Evolutionary conservation across 2,797 vertebrate species (phyloP).

Genomic region (Knipowitschia caucasica): DNA sequence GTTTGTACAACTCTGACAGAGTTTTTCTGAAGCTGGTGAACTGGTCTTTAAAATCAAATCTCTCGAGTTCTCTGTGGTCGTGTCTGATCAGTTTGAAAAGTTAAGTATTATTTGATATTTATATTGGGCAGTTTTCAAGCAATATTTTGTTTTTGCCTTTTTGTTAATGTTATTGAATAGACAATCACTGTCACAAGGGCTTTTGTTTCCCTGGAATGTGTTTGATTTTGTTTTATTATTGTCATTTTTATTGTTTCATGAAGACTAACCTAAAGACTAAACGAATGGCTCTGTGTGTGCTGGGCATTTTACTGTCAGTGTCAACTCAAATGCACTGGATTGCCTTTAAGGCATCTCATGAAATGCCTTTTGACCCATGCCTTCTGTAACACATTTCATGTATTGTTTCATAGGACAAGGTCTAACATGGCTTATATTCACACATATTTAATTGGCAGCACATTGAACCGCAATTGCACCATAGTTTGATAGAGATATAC

Average conservation of each 20-base stretch:
- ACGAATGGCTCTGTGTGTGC: constrained; percentile 72
- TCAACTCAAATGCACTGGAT: constrained; percentile 75
- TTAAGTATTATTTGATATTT: constrained; percentile 52
- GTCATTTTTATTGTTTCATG: constrained; percentile 43
- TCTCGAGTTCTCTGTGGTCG: constrained; percentile 49
- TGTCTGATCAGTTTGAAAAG: constrained; percentile 49
- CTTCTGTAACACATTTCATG: constrained; percentile 71
- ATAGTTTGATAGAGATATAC: constrained; percentile 27
- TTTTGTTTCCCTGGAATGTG: constrained; percentile 80
- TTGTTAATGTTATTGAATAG: constrained; percentile 73
- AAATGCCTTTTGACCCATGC: constrained; percentile 79
- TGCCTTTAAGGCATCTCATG: constrained; percentile 73
- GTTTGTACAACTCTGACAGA: constrained; percentile 48
- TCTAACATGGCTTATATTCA: constrained; percentile 49
- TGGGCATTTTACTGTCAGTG: constrained; percentile 74
- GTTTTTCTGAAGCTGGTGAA: constrained; percentile 50
- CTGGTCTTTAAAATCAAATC: constrained; percentile 61
- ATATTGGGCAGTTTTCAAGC: constrained; percentile 71
- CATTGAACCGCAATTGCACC: constrained; percentile 42
- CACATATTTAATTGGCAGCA: constrained; percentile 37
- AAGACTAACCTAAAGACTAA: constrained; percentile 67
- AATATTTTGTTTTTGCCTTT: constrained; percentile 68
- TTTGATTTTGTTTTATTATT: constrained; percentile 38
- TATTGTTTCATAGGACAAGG: constrained; percentile 53
- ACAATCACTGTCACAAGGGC: constrained; percentile 84